Evolutionary conservation across 2,888 invertebrate genomes (phyloP), one percentile per base, ranked within the genome.

Genomic region (Drosophila tripunctata): DNA sequence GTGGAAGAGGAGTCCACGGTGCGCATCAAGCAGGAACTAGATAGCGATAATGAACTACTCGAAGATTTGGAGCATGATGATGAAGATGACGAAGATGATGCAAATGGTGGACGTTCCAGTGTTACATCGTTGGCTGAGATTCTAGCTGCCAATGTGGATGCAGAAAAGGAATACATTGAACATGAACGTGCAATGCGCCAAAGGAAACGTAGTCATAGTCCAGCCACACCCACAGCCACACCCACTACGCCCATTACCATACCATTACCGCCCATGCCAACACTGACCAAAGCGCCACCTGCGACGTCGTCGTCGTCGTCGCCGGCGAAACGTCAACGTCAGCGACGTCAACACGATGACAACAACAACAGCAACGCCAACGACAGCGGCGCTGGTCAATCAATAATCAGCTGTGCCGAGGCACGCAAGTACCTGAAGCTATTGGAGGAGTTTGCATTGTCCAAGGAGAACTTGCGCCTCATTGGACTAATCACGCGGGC

Each of bases 381-480:
- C 70, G 71, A 74, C 43, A 75, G 72, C n/a, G 68, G 15, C 36
- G 30, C 38, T 14, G 21, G 31, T 2, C 50, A 61, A 30, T 33
- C 66, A 12, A 60, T 61, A 51, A 77, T 78, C 35, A 86, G 74
- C 64, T 89, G 88, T 55, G 71, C 71, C 10, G 87, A 88, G 47
- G 90, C 90, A 8, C 88, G 91, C 44, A 88, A 84, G 70, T 90
- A 89, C 70, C 85, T 90, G 56, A 90, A 90, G 55, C 71, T 87
- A 15, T 41, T 90, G 15, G 89, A 90, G 57, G 89, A 90, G 61
- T 90, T 90, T 50, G 90, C 90, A 2, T 66, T 90, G 24, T 72
- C 86, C 41, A 87, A 85, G 61, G 89, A 89, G 45, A 90, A 91
- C 57, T 89, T 89, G 56, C 85, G 90, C 8, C 74, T 90, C 2